These are phyloP conservation scores for Mycteria americana DNA, from an alignment of 2,797 vertebrate genomes.

Conservation along the genomic window DNA sequence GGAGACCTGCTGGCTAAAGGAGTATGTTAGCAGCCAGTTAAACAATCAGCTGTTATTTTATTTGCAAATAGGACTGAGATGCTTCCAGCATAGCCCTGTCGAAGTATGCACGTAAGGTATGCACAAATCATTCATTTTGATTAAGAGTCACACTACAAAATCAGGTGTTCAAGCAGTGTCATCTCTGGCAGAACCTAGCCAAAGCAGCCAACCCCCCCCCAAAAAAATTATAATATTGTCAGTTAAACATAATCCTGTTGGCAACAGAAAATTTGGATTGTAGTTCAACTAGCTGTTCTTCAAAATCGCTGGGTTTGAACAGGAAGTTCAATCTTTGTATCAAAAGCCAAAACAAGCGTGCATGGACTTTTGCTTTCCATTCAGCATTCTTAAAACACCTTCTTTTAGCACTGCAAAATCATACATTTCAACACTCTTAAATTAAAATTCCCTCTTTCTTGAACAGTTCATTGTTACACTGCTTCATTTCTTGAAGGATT, in stretches of 20 bases:
- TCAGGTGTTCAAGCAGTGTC: not conserved
- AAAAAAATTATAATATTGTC: not conserved
- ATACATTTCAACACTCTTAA: not conserved
- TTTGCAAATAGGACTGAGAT: not conserved
- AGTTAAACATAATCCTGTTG: not conserved
- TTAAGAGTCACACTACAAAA: not conserved
- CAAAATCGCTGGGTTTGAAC: not conserved
- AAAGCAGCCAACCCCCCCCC: not conserved
- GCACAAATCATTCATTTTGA: not conserved
- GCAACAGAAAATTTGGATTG: not conserved
- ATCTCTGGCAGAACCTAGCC: rapidly evolving
- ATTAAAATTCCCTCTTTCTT: not conserved
- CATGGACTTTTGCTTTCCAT: not conserved
- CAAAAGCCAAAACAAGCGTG: not conserved
- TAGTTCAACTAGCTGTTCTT: not conserved
- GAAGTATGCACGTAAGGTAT: not conserved
- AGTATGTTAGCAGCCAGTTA: not conserved
- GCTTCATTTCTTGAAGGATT: not conserved
- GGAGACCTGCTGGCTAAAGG: not conserved
- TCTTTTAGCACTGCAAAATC: not conserved
- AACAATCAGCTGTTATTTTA: not conserved
- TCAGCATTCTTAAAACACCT: not conserved
- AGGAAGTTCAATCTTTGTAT: not conserved
- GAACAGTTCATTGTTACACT: not conserved
- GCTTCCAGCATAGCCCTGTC: not conserved